These are phyloP conservation scores for Lophius piscatorius DNA, from an alignment of 2,113 vertebrate genomes.

Conservation along the genomic window DNA sequence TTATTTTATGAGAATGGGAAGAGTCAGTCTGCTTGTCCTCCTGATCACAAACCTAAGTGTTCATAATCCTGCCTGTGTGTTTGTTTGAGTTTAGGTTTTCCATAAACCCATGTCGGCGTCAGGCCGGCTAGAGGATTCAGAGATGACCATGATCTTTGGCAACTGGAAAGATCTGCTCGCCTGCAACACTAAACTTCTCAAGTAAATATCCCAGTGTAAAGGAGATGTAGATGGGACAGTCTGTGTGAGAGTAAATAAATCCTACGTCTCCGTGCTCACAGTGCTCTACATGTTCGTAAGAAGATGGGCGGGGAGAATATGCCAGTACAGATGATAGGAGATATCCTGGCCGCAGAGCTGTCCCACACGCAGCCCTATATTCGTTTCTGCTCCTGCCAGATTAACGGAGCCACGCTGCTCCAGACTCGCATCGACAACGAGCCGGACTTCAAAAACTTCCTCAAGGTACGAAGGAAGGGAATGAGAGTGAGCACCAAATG, in stretches of 20 bases:
- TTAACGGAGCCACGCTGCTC: conserved; percentile 87
- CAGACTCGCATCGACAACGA: conserved; percentile 92
- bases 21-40: no score
- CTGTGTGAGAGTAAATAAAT: not conserved
- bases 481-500: no score
- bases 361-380: conserved; percentile 97
- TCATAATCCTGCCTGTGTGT: not conserved
- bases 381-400: conserved; percentile 95
- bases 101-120: conserved; percentile 91
- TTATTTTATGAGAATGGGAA: no score
- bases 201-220: conserved; percentile 76
- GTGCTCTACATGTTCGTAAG: conserved; percentile 89
- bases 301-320: conserved; percentile 90
- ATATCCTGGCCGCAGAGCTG: conserved; percentile 88
- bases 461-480: conserved; percentile 83
- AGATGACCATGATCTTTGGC: conserved; percentile 92
- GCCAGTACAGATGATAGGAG: conserved; percentile 92
- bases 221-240: not conserved
- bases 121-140: conserved; percentile 84
- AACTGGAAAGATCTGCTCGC: conserved; percentile 97
- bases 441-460: conserved; percentile 90
- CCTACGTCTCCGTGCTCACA: conserved; percentile 52
- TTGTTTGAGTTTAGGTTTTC: conserved; percentile 83
- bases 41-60: not conserved
- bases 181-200: conserved; percentile 90